A percentile compares a stretch with the other conserved stretches of the same genome.
Conservation (phyloP, 2,888 invertebrate species). For the Cheilosia grossa region DNA sequence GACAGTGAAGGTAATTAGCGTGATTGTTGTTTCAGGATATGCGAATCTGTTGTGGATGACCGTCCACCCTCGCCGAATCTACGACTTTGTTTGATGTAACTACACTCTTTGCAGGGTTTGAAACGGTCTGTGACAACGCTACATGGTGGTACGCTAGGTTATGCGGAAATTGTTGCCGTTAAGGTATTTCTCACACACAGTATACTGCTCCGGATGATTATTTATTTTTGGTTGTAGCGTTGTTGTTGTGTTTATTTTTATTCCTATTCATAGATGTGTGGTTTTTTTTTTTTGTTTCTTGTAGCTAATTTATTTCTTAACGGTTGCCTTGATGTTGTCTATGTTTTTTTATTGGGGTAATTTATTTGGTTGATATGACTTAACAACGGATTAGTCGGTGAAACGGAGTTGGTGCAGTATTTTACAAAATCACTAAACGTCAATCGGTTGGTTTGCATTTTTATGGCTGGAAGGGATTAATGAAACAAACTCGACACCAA, state of each 20-base stretch:
- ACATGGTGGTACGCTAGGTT: slow-evolving; percentile 93
- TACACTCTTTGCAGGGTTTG: slow-evolving; percentile 87
- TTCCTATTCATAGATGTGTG: slow-evolving; percentile 29
- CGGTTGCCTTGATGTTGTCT: slow-evolving; percentile 45
- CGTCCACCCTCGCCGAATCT: slow-evolving; percentile 38
- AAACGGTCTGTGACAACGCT: slow-evolving; percentile 97
- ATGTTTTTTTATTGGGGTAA: slow-evolving; percentile 43
- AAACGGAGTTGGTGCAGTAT: slow-evolving; percentile 18
- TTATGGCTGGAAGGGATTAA: slow-evolving; percentile 1
- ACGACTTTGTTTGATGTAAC: slow-evolving; percentile 47
- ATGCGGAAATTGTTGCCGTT: slow-evolving; percentile 98
- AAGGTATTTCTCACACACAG: slow-evolving; percentile 88
- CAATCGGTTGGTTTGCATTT: slow-evolving; percentile 19
- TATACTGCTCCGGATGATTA: slow-evolving; percentile 1
- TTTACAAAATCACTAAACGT: slow-evolving; percentile 26
- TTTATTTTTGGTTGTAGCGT: slow-evolving; percentile 47
- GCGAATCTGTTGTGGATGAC: slow-evolving; percentile 41
- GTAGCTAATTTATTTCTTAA: slow-evolving; percentile 57
- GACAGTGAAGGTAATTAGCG: slow-evolving; percentile 91
- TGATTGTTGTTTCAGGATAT: slow-evolving; percentile 61
- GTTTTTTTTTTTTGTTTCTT: slow-evolving; percentile 33
- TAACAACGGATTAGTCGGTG: slow-evolving; percentile 50
- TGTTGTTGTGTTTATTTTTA: slow-evolving; percentile 35
- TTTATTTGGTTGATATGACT: slow-evolving; percentile 48
- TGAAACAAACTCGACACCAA: too few species aligned